Evolutionary conservation across 1,140 invertebrate species (phyloP), one percentile per base, ranked within the genome.

Genomic region (Andrena cerasifolii): DNA sequence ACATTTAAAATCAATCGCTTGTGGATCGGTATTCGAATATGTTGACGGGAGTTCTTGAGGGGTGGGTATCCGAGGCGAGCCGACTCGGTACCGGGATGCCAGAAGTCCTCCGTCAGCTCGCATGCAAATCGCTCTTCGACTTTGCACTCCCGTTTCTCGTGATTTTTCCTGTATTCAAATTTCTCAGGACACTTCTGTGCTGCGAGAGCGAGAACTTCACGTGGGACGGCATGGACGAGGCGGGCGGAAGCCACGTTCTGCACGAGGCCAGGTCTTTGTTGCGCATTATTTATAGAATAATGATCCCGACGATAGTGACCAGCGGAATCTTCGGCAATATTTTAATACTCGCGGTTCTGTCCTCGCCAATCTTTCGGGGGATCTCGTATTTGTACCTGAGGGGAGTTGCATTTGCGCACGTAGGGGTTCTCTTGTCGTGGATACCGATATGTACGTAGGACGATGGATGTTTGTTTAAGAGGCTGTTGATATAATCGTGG

Each of bases 391-490:
- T 83, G 33, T 83, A 83, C 18, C 62, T 83, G 5, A 81, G 67
- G 18, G 81, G 81, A 68, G 33, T 83, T 16, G 68, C 80, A n/a
- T 53, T 73, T 24, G 74, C 81, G 26, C 74, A 83, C 36, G 31
- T 72, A 3, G 81, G 81, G 0, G 81, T 83, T 40, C 36, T 63
- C 8, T 1, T 82, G 12, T 82, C 67, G 28, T 83, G 81, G 81
- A 83, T 83, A 67, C 80, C 74, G 5, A 66, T 83, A 53, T 72
- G 81, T 83, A 67, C 28, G 80, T 83, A 72, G n/a, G 7, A 28
- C 26, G 26, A 31, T 31, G 26, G 1, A 56, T 16, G 8, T 5
- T n/a, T n/a, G 18, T 4, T n/a, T 1, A 5, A 31, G 26, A 28
- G 31, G 1, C 12, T 4, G 31, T 31, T 18, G 1, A 3, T 56